These are phyloP conservation scores for Enteromius radiatus DNA, from an alignment of 2,797 vertebrate species.

Conservation along the genomic window DNA sequence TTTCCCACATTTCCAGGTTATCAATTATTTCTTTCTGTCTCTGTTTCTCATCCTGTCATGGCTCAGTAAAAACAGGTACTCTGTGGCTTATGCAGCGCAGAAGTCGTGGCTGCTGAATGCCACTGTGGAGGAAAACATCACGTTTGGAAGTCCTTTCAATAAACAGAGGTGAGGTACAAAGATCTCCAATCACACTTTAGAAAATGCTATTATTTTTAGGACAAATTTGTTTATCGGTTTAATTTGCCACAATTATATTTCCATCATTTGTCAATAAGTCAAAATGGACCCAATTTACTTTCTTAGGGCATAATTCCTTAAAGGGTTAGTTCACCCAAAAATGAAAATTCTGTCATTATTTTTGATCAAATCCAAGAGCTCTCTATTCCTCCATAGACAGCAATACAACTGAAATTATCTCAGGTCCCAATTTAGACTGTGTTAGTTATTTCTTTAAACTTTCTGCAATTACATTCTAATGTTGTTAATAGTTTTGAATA, in stretches of 20 bases:
- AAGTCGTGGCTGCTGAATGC: constrained; percentile 98
- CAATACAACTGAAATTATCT: too few relatives aligned
- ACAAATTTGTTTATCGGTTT: background rate
- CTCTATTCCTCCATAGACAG: background rate
- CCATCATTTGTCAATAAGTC: background rate
- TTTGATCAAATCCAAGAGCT: background rate
- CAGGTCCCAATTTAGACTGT: background rate
- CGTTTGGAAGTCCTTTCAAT: constrained; percentile 93
- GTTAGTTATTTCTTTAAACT: too few relatives aligned
- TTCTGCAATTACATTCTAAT: too few relatives aligned
- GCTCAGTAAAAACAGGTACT: constrained; percentile 88
- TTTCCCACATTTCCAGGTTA: background rate
- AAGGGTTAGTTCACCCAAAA: background rate
- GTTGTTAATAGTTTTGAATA: too few relatives aligned
- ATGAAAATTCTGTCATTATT: background rate
- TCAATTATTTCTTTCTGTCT: background rate
- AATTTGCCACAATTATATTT: background rate
- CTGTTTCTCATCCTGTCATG: constrained; percentile 46
- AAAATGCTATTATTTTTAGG: background rate
- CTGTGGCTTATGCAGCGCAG: constrained; percentile 95
- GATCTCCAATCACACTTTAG: background rate
- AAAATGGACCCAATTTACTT: background rate
- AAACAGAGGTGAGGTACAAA: constrained; percentile 88
- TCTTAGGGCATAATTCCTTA: background rate
- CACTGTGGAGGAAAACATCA: constrained; percentile 97